Base-by-base conservation (phyloP, 2,113 vertebrate genomes). In the Grus americana region DNA sequence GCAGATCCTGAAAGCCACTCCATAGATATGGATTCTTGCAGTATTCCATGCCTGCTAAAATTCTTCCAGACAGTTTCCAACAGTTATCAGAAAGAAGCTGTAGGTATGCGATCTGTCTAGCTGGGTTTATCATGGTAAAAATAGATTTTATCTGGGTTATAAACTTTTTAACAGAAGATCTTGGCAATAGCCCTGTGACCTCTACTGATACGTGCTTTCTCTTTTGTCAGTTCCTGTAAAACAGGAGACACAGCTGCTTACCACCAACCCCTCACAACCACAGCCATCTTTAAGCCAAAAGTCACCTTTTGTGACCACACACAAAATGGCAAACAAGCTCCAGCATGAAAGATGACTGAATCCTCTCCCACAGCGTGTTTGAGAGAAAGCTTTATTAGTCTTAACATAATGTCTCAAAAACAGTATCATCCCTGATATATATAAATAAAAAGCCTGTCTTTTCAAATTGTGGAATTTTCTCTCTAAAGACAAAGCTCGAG, bases 391-490 rank as follows among this genome's bases (percentile, higher is more conserved):
- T 86, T 47, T 79, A 46, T 79, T 67, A 52, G 14, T 49, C 54
- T 70, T 65, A 76, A 65, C 24, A 65, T 52, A 90, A 58, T 70
- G 26, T 93, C 47, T 92, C 61, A 87, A 92, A 90, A 38, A 1
- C 5, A 36, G 18, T 68, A 36, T 54, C 34, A 54, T 74, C 62
- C 11, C 27, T 5, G 9, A 83, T 13, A 16, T 75, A 20, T 27
- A 46, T n/a, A 62, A 71, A 23, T 83, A 79, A 95, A 90, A 88
- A 71, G 3, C 6, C 46, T 79, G 18, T 68, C 26, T 92, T 96
- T 79, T 84, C 30, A 91, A 95, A 88, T 94, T 38, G 58, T 22
- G 54, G 52, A 36, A 21, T 79, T 85, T 95, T 92, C 27, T 93
- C 94, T 88, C 26, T 79, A 32, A 95, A 90, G 65, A 17, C 8